Percentiles rank a stretch among this genome's conserved stretches.
Conservation (phyloP, 2,113 vertebrate species). For the Siniperca chuatsi region DNA sequence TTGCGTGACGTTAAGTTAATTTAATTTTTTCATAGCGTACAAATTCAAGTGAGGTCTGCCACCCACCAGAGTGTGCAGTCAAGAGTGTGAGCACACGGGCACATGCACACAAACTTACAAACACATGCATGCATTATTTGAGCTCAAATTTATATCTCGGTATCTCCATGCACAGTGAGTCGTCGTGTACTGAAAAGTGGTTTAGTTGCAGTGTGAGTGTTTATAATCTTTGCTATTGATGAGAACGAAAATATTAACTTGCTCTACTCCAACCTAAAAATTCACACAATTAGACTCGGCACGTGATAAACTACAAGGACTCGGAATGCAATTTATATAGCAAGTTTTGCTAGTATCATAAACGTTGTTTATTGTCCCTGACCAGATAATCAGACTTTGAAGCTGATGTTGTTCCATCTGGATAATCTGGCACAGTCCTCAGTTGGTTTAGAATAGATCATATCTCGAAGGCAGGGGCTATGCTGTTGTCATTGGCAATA, state of each 20-base stretch:
- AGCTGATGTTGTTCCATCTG: background rate
- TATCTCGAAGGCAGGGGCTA: background rate
- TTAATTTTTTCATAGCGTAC: slow-evolving; percentile 28
- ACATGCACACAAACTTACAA: slow-evolving; percentile 17
- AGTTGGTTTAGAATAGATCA: background rate
- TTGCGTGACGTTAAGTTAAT: slow-evolving; percentile 52
- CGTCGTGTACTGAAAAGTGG: background rate
- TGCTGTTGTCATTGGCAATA: background rate
- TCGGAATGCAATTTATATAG: too few relatives aligned
- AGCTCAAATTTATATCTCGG: background rate
- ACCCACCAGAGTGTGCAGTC: slow-evolving; percentile 31
- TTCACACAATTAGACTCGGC: background rate
- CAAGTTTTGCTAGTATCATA: too few relatives aligned
- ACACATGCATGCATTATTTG: background rate
- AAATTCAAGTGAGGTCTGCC: slow-evolving; percentile 38
- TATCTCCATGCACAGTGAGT: background rate
- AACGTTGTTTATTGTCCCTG: background rate
- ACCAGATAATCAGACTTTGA: too few relatives aligned
- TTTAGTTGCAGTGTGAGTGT: background rate
- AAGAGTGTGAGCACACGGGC: background rate
- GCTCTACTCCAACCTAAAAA: background rate
- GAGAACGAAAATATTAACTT: background rate
- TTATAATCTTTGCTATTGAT: background rate
- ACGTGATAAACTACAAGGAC: background rate
- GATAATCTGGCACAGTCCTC: too few relatives aligned